Evolutionary conservation across 2,113 vertebrate species (phyloP).

Genomic region (Hyperopisus bebe): DNA sequence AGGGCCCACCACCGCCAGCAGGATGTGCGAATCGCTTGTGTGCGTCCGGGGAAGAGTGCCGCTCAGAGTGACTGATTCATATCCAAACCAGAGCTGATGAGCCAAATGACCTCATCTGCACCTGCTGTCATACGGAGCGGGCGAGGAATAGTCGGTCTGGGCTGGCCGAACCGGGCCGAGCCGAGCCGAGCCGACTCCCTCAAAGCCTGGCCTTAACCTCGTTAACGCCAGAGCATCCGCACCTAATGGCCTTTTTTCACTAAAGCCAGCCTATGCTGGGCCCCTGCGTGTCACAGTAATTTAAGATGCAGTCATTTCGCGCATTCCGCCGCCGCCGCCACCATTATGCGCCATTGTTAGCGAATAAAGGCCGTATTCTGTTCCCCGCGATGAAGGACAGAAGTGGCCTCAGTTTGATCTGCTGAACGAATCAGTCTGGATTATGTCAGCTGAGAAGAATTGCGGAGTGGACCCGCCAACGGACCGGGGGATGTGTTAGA

Average conservation of each 20-base stretch:
- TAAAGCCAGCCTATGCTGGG: conserved; percentile 77
- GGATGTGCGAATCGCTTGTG: conserved; percentile 39
- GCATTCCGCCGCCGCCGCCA: conserved; percentile 80
- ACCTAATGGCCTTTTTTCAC: conserved; percentile 85
- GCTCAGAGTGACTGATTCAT: conserved; percentile 40
- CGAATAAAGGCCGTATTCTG: conserved; percentile 99
- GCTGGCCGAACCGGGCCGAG: background rate
- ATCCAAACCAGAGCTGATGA: conserved; percentile 37
- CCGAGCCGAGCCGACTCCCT: conserved; percentile 37
- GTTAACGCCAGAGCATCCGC: conserved; percentile 67
- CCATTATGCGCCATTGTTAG: conserved; percentile 98
- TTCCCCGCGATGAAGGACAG: conserved; percentile 95
- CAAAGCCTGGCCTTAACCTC: conserved; percentile 69
- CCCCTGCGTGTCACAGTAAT: conserved; percentile 82
- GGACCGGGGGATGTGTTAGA: conserved; percentile 66
- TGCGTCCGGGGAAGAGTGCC: conserved; percentile 29
- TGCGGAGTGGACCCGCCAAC: conserved; percentile 80
- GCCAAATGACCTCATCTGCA: conserved; percentile 52
- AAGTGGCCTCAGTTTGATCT: conserved; percentile 99
- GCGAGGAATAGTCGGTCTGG: background rate
- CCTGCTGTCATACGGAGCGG: conserved; percentile 45
- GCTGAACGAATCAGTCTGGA: conserved; percentile 99
- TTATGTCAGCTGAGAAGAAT: conserved; percentile 99
- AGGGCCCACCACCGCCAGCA: background rate
- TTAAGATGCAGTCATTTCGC: conserved; percentile 91